Conservation (phyloP, 1,140 invertebrate species). For the Arion vulgaris region DNA sequence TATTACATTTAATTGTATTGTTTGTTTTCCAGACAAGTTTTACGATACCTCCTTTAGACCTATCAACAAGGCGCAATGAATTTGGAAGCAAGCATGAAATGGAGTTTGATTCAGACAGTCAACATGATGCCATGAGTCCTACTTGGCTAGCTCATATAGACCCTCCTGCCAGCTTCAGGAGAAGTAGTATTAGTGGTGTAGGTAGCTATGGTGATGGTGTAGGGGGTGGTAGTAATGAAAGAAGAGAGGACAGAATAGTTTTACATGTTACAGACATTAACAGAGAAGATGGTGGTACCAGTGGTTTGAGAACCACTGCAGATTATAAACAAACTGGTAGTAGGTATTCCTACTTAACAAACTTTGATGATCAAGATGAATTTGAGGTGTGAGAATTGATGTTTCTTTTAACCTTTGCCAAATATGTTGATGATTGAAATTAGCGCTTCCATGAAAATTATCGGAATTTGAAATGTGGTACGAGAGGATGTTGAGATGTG, state of each 20-base stretch:
- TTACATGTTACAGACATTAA: background rate
- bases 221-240: background rate
- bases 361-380: background rate
- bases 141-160: background rate
- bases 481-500: too few species aligned
- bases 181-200: background rate
- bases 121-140: background rate
- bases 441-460: too few species aligned
- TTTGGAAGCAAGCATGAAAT: background rate
- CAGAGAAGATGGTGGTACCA: background rate
- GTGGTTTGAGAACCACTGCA: background rate
- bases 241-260: background rate
- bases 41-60: background rate
- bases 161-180: background rate
- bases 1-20: too few species aligned
- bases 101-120: background rate
- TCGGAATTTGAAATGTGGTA: too few species aligned
- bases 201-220: too few species aligned
- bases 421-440: too few species aligned
- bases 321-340: background rate
- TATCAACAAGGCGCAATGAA: background rate
- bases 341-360: background rate
- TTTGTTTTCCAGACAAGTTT: background rate
- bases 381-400: background rate
- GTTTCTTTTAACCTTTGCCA: too few species aligned